phyloP scores from a whole-genome alignment of 2,888 invertebrate genomes.

The Campaea margaritaria region DNA sequence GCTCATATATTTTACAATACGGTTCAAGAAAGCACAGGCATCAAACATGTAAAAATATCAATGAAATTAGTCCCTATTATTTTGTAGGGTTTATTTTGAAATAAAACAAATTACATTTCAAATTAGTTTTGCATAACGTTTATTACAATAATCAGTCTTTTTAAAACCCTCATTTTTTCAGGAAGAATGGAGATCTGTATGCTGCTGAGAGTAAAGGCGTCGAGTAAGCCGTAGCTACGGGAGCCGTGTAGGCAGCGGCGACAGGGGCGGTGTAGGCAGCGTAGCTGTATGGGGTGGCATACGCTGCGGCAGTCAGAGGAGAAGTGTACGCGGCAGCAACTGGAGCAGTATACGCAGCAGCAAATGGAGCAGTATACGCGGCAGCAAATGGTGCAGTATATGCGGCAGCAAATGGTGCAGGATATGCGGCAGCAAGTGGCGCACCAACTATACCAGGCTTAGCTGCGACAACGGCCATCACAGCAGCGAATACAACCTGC shows the following conservation, averaged over 20 bases:
- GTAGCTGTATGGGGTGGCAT: conserved; percentile 60
- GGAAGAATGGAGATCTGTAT: conserved; percentile 51
- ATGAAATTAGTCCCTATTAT: too few relatives aligned
- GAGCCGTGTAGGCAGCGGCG: conserved; percentile 54
- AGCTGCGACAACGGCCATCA: conserved; percentile 70
- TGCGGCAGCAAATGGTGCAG: conserved; percentile 51
- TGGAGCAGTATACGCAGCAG: conserved; percentile 60
- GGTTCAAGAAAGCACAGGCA: too few relatives aligned
- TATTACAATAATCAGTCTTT: conserved; percentile 25
- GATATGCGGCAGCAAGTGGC: conserved; percentile 50
- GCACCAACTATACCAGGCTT: conserved; percentile 65
- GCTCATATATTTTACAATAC: too few relatives aligned
- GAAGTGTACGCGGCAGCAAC: conserved; percentile 57
- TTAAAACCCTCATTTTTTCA: conserved; percentile 42
- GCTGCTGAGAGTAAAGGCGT: conserved; percentile 29
- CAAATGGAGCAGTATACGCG: conserved; percentile 51
- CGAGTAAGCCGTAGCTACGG: conserved; percentile 43
- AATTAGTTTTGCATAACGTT: neutral
- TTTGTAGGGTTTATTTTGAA: too few relatives aligned
- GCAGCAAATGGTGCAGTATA: conserved; percentile 53
- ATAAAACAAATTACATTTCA: neutral
- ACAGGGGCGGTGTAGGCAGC: conserved; percentile 57
- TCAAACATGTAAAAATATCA: too few relatives aligned
- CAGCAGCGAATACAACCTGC: conserved; percentile 70
- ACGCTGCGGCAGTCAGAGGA: conserved; percentile 56